Conservation (phyloP, 2,113 vertebrate genomes). For the Osmerus mordax region DNA sequence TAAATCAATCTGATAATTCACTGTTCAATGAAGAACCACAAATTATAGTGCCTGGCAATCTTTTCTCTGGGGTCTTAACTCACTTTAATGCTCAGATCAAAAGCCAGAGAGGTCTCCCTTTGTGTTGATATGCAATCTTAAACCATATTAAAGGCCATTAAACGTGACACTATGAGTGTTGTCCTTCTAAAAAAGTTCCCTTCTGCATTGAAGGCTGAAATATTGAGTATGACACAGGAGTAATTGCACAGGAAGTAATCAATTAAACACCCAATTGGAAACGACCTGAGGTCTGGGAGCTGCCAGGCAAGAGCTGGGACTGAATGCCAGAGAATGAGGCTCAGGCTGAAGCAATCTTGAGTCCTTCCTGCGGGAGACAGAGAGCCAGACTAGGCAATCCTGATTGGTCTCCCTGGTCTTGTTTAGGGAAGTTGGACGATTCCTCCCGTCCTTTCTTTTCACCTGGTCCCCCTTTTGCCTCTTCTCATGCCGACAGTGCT, state of each 20-base stretch:
- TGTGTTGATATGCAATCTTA: slow-evolving; percentile 50
- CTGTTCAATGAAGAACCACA: too few species aligned
- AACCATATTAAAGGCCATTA: slow-evolving; percentile 58
- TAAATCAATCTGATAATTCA: too few species aligned
- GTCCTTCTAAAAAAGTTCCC: slow-evolving; percentile 66
- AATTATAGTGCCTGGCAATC: too few species aligned
- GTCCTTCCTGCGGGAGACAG: slow-evolving; percentile 41
- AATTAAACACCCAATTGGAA: slow-evolving; percentile 77
- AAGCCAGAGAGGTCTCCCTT: neutral
- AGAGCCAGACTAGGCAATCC: slow-evolving; percentile 26
- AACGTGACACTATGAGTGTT: slow-evolving; percentile 66
- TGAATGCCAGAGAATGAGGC: slow-evolving; percentile 58
- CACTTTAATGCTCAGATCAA: too few species aligned
- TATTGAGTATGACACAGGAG: slow-evolving; percentile 76
- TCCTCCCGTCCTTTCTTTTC: slow-evolving; percentile 33
- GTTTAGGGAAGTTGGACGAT: slow-evolving; percentile 28
- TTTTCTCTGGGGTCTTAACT: too few species aligned
- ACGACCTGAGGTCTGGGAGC: slow-evolving; percentile 70
- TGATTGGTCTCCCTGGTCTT: slow-evolving; percentile 31
- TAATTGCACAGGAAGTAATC: slow-evolving; percentile 79
- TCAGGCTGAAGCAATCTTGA: slow-evolving; percentile 56
- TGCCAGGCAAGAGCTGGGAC: slow-evolving; percentile 60
- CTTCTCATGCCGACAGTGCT: slow-evolving; percentile 4
- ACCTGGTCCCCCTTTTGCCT: slow-evolving; percentile 33
- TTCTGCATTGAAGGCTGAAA: slow-evolving; percentile 66